These are phyloP conservation scores for Girardinus metallicus DNA, from an alignment of 2,797 vertebrate genomes.

Conservation along the genomic window DNA sequence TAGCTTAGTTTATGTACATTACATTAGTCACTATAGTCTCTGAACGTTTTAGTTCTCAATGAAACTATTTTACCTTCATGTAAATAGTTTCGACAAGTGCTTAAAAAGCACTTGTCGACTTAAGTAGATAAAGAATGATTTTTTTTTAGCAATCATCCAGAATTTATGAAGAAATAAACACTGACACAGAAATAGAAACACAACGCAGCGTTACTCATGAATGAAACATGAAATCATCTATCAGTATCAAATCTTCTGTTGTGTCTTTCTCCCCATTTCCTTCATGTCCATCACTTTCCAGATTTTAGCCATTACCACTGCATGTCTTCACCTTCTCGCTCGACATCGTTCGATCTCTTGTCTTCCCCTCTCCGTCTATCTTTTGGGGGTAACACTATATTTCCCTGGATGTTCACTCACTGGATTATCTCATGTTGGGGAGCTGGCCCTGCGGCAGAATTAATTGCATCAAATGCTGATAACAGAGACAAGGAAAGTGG, in stretches of 20 bases:
- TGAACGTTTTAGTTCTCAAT: too few relatives aligned
- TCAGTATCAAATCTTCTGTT: constrained; percentile 6
- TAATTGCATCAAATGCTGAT: constrained; percentile 71
- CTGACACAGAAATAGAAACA: background rate
- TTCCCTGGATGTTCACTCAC: constrained; percentile 68
- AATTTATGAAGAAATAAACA: background rate
- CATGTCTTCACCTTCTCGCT: constrained; percentile 13
- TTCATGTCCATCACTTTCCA: background rate
- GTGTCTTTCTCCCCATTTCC: background rate
- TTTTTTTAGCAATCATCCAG: too few relatives aligned
- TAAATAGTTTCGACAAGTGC: too few relatives aligned
- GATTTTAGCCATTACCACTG: constrained; percentile 6
- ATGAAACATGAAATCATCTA: constrained; percentile 40
- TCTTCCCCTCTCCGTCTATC: constrained; percentile 20
- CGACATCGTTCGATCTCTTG: constrained; percentile 34
- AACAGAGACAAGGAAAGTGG: constrained; percentile 50
- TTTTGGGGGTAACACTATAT: constrained; percentile 66
- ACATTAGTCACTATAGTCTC: too few relatives aligned
- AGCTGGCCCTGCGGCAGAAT: constrained; percentile 61
- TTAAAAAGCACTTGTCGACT: too few relatives aligned
- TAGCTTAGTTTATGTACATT: background rate
- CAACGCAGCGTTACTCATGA: constrained; percentile 18
- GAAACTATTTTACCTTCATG: too few relatives aligned
- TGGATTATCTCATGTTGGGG: constrained; percentile 63
- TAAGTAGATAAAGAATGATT: too few relatives aligned